Conservation (phyloP, 2,797 vertebrate genomes). For the Thripadectes ignobilis region DNA sequence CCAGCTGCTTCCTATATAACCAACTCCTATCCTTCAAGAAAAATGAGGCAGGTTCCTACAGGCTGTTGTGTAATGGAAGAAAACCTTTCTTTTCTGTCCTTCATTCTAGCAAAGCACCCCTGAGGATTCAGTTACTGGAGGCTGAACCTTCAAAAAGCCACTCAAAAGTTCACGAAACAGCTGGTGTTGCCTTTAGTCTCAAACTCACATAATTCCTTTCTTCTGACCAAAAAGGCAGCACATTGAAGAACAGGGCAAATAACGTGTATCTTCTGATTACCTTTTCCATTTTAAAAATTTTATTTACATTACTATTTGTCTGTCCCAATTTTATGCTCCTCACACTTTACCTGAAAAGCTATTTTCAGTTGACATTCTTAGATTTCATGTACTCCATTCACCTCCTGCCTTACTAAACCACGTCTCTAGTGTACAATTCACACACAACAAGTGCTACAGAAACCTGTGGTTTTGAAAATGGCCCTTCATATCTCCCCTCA, state of each 20-base stretch:
- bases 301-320: background rate
- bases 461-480: background rate
- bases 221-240: background rate
- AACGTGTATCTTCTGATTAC: background rate
- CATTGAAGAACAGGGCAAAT: background rate
- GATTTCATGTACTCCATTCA: background rate
- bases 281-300: background rate
- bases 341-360: background rate
- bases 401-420: background rate
- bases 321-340: background rate
- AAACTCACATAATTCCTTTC: background rate
- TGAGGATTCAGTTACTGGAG: background rate
- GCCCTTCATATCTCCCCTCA: background rate
- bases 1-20: background rate
- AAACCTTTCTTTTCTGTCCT: background rate
- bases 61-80: background rate
- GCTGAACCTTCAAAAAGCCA: background rate
- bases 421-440: background rate
- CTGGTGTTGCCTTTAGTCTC: background rate
- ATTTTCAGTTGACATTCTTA: background rate
- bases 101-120: background rate
- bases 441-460: background rate
- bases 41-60: background rate
- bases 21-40: background rate
- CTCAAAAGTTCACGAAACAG: background rate